phyloP scores from a whole-genome alignment of 2,113 vertebrate species.

The Hypocryptadius cinnamomeus region DNA sequence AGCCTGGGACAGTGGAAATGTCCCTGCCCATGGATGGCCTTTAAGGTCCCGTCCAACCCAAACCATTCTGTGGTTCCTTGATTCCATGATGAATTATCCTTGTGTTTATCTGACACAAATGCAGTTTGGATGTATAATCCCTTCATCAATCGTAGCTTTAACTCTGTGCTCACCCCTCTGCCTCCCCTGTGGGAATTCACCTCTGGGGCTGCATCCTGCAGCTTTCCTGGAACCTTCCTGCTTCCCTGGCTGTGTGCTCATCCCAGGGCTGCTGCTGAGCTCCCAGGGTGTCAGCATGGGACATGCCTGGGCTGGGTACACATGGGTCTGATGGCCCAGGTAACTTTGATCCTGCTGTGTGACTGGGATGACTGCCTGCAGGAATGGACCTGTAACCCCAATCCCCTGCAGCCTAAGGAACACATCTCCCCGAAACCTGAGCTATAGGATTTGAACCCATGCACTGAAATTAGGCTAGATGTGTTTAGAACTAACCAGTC shows the following conservation, averaged over 20 bases:
- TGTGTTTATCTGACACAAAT: background rate
- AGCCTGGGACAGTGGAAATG: background rate
- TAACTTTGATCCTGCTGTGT: background rate
- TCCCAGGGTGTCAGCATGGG: rapidly evolving
- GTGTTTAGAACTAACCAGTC: background rate
- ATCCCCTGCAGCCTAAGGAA: background rate
- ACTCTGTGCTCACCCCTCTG: background rate
- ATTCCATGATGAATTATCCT: background rate
- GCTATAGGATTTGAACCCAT: background rate
- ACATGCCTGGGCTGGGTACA: background rate
- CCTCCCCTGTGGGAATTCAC: background rate
- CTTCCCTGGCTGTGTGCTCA: background rate
- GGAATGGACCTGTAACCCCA: background rate
- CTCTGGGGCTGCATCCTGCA: background rate
- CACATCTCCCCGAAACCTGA: background rate
- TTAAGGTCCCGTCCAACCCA: background rate
- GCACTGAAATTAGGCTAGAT: background rate
- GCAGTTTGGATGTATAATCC: background rate
- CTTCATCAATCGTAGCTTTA: rapidly evolving
- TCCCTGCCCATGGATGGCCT: background rate
- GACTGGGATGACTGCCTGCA: background rate
- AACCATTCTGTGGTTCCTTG: background rate
- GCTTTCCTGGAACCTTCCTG: background rate
- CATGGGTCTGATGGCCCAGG: background rate
- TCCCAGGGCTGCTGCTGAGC: background rate